A percentile compares a stretch with the other conserved stretches of the same genome.
These are phyloP conservation scores for Tapera naevia DNA, from an alignment of 2,797 vertebrate genomes.

Conservation along the genomic window DNA sequence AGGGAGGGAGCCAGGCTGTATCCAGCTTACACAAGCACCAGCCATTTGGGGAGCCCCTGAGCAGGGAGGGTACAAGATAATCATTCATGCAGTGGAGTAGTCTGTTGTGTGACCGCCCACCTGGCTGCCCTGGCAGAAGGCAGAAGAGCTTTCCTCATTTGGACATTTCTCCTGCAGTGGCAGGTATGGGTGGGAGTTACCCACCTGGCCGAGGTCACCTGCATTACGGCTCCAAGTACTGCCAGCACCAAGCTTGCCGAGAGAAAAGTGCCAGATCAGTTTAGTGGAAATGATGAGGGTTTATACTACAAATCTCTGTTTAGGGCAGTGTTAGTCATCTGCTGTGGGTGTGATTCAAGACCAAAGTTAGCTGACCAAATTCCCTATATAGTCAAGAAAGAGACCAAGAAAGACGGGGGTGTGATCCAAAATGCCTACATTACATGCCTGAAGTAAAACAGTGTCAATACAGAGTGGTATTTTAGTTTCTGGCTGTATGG, in stretches of 20 bases:
- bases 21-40: neutral
- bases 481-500: neutral
- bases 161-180: neutral
- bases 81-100: neutral
- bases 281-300: neutral
- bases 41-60: neutral
- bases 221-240: neutral
- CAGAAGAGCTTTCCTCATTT: neutral
- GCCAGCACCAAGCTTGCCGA: neutral
- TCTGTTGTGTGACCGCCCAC: neutral
- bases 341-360: conserved; percentile 45
- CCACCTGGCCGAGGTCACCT: neutral
- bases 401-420: conserved; percentile 5
- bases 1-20: neutral
- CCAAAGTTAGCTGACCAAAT: conserved; percentile 58
- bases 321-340: conserved; percentile 48
- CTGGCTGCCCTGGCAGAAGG: neutral
- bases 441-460: neutral
- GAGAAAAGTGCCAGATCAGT: neutral
- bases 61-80: neutral
- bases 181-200: neutral
- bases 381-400: conserved; percentile 58
- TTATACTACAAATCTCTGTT: conserved; percentile 11
- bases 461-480: neutral
- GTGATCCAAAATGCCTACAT: neutral